Base-by-base conservation (phyloP, 2,797 vertebrate species). In the Microhierax caerulescens region DNA sequence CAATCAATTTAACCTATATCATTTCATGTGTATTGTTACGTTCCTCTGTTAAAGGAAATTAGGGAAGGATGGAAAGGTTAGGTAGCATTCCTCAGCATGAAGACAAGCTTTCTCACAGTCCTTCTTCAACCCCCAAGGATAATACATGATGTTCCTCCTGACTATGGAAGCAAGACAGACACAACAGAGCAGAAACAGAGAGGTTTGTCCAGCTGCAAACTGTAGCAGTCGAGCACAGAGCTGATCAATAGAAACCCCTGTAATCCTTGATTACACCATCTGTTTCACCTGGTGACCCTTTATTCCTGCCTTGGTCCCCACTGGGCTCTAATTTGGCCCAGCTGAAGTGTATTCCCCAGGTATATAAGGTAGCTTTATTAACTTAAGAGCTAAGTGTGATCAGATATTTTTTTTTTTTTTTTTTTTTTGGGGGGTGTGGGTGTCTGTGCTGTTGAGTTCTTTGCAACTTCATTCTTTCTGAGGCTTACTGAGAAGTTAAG, bases 341-440 rank as follows among this genome's bases (percentile, higher is more conserved):
- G 57, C 37, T 72, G 74, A 69, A 23, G 4, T 2, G 18, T 25
- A 8, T 23, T 60, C 22, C 20, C 12, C 4, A 43, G 7, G 9
- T 27, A 21, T 13, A 39, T 4, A 27, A n/a, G 28, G 32, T 1
- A 19, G 18, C 11, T 75, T 51, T 30, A 56, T 11, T 9, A 25
- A 11, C 1, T 6, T 28, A 11, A 23, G 2, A 21, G 5, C 2
- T 20, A 21, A 27, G 2, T 10, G 0, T 0, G 3, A 1, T 7
- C 4, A 3, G 4, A 0, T n/a, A 18, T 18, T 47, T 77, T 61
- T 19, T 36, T 43, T 15, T 30, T 54, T 20, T 6, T 11, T 23
- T 23, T 7, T 28, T 19, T 30, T 13, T 21, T 32, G 21, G 9
- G 39, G 12, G 12, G 12, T 39, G 11, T 43, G 30, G 11, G 30